Evolutionary conservation across 2,113 vertebrate species (phyloP), one percentile per base, ranked within the genome.

Genomic region (Gopherus flavomarginatus): DNA sequence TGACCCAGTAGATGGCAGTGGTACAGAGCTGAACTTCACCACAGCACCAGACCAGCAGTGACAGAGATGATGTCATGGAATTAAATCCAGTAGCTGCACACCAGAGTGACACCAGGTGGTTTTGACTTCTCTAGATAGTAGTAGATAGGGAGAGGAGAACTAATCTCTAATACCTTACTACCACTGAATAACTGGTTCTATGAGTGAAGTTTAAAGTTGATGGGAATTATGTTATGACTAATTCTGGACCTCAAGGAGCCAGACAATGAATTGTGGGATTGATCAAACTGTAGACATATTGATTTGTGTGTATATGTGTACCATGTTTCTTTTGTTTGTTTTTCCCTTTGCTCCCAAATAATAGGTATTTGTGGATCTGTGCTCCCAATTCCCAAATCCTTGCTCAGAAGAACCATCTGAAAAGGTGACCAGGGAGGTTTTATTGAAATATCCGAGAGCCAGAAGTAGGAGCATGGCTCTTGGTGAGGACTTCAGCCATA

Each of bases 291-390:
- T 24, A 44, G 54, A 83, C 56, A 83, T 19, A 83, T 4, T 83
- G 54, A 59, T 31, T 17, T 42, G 57, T 47, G 56, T 16, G 42
- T 5, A 3, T 44, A 14, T 42, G 8, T 27, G 14, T 27, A 26
- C 2, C 5, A 8, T 57, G 0, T 0, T 11, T 79, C 83, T 65
- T 1, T 4, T 69, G 54, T 57, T 77, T n/a, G 42, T 0, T 16
- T 5, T 4, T 5, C 0, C 8, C 4, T 49, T 83, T 83, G 50
- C 47, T 3, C 1, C 53, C 53, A 54, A 54, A 54, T 54, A 54
- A 54, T 54, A 9, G 8, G 53, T 22, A 54, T 54, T 54, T 56
- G 31, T 81, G 54, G 90, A 88, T 54, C 26, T 54, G 21, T 54
- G 21, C 19, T 54, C 53, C 53, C 53, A 54, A 54, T 54, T 54